Evolutionary conservation across 2,797 vertebrate genomes (phyloP), one percentile per base, ranked within the genome.

Genomic region (Coilia nasus): DNA sequence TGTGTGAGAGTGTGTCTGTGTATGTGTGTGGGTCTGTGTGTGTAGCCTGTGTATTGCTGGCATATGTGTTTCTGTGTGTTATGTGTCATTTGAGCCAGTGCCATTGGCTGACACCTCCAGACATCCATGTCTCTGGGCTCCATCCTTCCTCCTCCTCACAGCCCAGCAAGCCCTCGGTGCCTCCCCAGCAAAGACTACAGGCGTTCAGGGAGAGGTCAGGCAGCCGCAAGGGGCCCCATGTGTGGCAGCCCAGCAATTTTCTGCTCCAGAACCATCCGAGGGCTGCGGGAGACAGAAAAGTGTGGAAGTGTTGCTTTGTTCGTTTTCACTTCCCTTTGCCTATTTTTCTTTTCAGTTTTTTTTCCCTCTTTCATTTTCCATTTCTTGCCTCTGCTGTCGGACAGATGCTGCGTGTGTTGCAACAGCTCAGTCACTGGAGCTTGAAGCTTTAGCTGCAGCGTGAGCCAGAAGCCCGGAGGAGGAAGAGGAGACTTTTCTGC

Each of bases 91-190:
- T 81, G 47, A 83, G 85, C 84, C 81, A 84, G 81, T 86, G 84
- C 83, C 87, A 84, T 78, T 85, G 71, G 35, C 82, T 85, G 57
- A 85, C 87, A 85, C 60, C 82, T 85, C 83, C 82, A 54, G 78
- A 82, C 12, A 71, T 67, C 56, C 85, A 54, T 80, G 17, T 83
- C 59, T 87, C 60, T 82, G 78, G 47, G 67, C 85, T 85, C 67
- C 81, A 83, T 83, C 84, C 86, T 82, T 17, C 10, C 14, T 75
- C 17, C 67, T 7, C 31, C 35, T 21, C 31, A 19, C 57, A 19
- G 31, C 31, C 67, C 35, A 21, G 35, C 3, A 19, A 78, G 15
- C 17, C 41, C 71, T 17, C 50, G 9, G 3, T 10, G 46, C 4
- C 50, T 35, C 31, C 31, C 19, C 35, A 19, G 19, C 19, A 2